Evolutionary conservation across 2,888 invertebrate genomes (phyloP).

Genomic region (Embidobia sp.): DNA sequence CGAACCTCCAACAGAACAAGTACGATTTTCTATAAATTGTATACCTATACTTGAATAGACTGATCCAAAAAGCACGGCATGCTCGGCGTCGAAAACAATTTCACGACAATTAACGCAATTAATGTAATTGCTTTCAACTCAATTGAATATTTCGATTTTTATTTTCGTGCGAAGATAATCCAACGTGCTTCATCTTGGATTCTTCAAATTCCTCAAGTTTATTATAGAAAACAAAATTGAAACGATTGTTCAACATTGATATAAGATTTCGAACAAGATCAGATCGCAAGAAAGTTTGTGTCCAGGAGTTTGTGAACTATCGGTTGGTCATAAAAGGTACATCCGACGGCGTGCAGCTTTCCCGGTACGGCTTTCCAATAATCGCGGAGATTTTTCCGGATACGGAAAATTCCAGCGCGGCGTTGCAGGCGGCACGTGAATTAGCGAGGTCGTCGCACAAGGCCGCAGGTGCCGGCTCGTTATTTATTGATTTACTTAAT

Average conservation of each 20-base stretch:
- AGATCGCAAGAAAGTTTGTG: background rate
- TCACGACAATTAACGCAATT: no score
- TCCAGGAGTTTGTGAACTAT: background rate
- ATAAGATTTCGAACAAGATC: constrained; percentile 8
- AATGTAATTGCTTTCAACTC: no score
- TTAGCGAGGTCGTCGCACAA: constrained; percentile 66
- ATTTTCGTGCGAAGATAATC: background rate
- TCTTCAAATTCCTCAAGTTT: constrained; percentile 8
- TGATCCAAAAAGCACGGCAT: no score
- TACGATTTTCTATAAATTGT: no score
- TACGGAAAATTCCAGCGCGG: constrained; percentile 40
- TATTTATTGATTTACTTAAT: constrained; percentile 81
- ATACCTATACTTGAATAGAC: no score
- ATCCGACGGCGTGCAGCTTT: no score
- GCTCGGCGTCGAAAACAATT: no score
- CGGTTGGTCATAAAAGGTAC: background rate
- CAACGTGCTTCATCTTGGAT: background rate
- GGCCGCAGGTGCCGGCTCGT: constrained; percentile 78
- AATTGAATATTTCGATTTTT: background rate
- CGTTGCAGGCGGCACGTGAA: constrained; percentile 35
- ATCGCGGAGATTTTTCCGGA: constrained; percentile 30
- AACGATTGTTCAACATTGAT: constrained; percentile 7
- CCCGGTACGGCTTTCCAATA: background rate
- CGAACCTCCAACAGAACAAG: no score
- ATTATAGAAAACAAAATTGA: background rate